A percentile compares a stretch with the other conserved stretches of the same genome.
Evolutionary conservation across 30 jellyfish, hydroid and myxozoan species (phyloP).

Genomic region (Aurelia coerulea): DNA sequence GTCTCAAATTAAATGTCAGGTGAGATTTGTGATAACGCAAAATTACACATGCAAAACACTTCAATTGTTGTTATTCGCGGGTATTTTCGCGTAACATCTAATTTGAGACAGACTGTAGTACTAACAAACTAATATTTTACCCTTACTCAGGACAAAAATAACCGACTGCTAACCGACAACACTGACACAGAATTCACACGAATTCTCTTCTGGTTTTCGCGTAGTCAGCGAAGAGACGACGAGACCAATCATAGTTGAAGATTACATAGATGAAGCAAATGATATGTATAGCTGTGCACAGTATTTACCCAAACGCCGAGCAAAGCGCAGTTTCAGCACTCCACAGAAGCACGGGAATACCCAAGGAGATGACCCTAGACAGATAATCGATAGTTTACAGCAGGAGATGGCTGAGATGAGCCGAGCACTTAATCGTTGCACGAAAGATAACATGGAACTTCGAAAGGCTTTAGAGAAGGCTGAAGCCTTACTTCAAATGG

Average conservation of each 20-base stretch:
- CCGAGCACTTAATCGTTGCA: conserved; percentile 5
- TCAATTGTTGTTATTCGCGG: no score
- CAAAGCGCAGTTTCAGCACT: conserved; percentile 59
- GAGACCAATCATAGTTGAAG: conserved; percentile 63
- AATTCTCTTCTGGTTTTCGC: conserved; percentile 71
- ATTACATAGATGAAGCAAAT: conserved; percentile 48
- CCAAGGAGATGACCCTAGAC: conserved; percentile 30
- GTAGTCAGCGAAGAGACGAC: conserved; percentile 56
- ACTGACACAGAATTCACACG: conserved; percentile 1
- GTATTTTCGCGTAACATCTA: no score
- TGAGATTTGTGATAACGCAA: no score
- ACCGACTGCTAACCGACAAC: conserved; percentile 51
- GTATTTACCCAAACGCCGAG: conserved; percentile 22
- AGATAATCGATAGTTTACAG: conserved; percentile 34
- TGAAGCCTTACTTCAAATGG: conserved; percentile 54
- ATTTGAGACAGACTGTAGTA: no score
- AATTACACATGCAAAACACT: no score
- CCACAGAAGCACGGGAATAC: conserved; percentile 32
- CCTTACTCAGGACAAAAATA: conserved; percentile 52
- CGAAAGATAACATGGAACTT: conserved; percentile 51
- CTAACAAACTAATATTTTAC: conserved; percentile 44
- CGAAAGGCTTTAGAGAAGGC: conserved; percentile 40
- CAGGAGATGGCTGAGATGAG: conserved; percentile 43
- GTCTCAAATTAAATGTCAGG: no score
- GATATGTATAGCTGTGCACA: conserved; percentile 37